Evolutionary conservation across 2,888 invertebrate genomes (phyloP), one percentile per base, ranked within the genome.

Genomic region (Eudasyphora cyanicolor): DNA sequence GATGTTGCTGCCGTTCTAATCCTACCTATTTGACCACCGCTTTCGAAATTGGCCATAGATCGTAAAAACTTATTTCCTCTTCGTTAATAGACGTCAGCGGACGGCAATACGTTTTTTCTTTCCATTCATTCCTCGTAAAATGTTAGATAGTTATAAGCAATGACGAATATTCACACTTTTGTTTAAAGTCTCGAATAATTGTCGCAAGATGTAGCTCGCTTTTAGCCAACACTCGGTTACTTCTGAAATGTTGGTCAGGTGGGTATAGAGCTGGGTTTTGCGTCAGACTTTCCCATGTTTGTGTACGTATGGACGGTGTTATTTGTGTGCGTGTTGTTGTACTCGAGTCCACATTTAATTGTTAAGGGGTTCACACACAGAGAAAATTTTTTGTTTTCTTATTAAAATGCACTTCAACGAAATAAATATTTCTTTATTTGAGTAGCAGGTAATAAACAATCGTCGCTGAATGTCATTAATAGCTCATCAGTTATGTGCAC

Each of bases 401-500:
- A 29, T 60, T 60, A 29, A 60, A 27, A 60, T 27, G 24, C 60
- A 29, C 60, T 60, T 29, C 29, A 60, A 29, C 32, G 60, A 29
- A 60, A n/a, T n/a, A n/a, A n/a, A 60, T 60, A 14, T 60, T 29
- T 29, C n/a, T 60, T 60, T 60, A 27, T 60, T 60, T 60, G 60
- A 29, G 17, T 17, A 60, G 60, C 29, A 60, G 60, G 60, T 60
- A 60, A 60, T 14, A 19, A 45, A 10, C 8, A 54, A 60, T 14
- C 12, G 29, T 60, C 24, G 54, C 29, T 60, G 60, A 60, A 60
- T 27, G 27, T 60, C 60, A 29, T 29, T 60, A n/a, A 14, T 29
- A 8, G 29, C 60, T n/a, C 60, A n/a, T 29, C 19, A 27, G 27
- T 5, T 60, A 29, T 49, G 3, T 45, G 3, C 5, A 3, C 45